Percentiles rank a stretch among this genome's conserved stretches.
phyloP scores from a whole-genome alignment of 1,140 invertebrate genomes.

The Heliconius hermathena region DNA sequence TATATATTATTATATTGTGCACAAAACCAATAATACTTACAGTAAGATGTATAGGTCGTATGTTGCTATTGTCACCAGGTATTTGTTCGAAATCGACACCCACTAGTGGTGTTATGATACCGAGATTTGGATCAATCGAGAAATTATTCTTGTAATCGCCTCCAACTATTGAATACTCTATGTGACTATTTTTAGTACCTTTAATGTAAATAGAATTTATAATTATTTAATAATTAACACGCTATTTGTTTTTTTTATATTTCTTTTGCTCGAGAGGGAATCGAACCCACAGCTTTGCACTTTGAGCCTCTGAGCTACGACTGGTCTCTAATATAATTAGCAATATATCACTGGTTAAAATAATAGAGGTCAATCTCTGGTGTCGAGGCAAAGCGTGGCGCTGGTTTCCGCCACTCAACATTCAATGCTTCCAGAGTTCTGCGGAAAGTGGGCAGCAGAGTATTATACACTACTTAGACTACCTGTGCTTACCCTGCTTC shows the following conservation, averaged over 20 bases:
- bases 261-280: not conserved
- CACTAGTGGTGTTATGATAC: slow-evolving; percentile 85
- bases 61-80: slow-evolving; percentile 83
- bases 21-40: slow-evolving; percentile 58
- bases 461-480: too few relatives aligned
- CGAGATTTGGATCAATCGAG: slow-evolving; percentile 88
- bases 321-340: too few relatives aligned
- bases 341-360: too few relatives aligned
- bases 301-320: too few relatives aligned
- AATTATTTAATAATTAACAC: not conserved
- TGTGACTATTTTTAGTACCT: slow-evolving; percentile 93
- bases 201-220: not conserved
- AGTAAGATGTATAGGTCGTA: slow-evolving; percentile 88
- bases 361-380: too few relatives aligned
- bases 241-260: not conserved
- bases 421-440: too few relatives aligned
- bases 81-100: slow-evolving; percentile 92
- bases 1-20: too few relatives aligned
- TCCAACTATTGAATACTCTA: slow-evolving; percentile 90
- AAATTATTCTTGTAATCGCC: slow-evolving; percentile 91
- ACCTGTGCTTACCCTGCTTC: too few relatives aligned
- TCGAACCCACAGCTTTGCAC: too few relatives aligned
- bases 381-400: too few relatives aligned
- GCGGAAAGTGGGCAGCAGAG: too few relatives aligned
- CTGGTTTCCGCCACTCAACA: too few relatives aligned